A percentile compares a stretch with the other conserved stretches of the same genome.
These are phyloP conservation scores for Rugalucina vietnamica DNA, from an alignment of 2,888 invertebrate species.

Conservation along the genomic window DNA sequence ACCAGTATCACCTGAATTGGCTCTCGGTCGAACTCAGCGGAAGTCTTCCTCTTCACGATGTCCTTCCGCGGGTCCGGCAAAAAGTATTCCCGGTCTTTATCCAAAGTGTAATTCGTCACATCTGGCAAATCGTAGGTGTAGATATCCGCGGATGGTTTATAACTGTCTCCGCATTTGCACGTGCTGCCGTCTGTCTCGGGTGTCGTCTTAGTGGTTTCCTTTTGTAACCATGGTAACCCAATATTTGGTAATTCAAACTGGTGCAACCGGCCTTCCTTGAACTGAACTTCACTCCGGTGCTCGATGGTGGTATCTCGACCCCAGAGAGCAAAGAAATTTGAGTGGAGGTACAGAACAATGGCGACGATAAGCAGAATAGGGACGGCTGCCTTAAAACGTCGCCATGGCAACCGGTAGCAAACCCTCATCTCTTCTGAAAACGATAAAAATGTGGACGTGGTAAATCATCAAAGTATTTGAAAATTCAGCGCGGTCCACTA, in stretches of 20 bases:
- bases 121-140: constrained; percentile 72
- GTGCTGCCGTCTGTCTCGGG: not conserved
- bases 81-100: constrained; percentile 68
- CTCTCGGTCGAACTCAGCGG: constrained; percentile 36
- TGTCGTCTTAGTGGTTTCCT: too few relatives aligned
- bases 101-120: constrained; percentile 66
- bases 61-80: too few relatives aligned
- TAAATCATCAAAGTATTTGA: too few relatives aligned
- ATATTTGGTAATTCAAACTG: not conserved
- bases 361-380: not conserved
- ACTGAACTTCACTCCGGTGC: not conserved
- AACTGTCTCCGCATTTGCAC: not conserved
- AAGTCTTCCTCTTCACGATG: too few relatives aligned
- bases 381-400: not conserved
- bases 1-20: constrained; percentile 87
- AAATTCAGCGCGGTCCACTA: too few relatives aligned
- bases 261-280: not conserved
- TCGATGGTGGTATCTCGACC: not conserved
- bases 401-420: not conserved
- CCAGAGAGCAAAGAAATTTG: not conserved
- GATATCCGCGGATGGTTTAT: constrained; percentile 40
- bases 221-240: not conserved
- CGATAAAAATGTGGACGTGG: too few relatives aligned
- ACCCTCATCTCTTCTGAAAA: too few relatives aligned
- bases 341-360: not conserved